Evolutionary conservation across 2,113 vertebrate genomes (phyloP).

Genomic region (Ploceus nigricollis): DNA sequence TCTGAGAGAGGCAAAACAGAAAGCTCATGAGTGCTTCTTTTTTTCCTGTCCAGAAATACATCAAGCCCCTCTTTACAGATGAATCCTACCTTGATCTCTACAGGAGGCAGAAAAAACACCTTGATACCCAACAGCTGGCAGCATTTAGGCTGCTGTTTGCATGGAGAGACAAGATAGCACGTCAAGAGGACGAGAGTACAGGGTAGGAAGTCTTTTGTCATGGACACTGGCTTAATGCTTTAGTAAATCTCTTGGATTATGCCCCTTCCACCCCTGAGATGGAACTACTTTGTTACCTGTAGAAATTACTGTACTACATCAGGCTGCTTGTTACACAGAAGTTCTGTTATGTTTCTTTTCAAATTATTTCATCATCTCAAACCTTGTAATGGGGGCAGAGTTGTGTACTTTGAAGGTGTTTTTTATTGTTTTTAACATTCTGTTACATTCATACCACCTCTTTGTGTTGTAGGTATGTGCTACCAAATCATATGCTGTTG

Average conservation of each 20-base stretch:
- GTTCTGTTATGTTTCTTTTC: neutral
- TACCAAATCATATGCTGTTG: constrained; percentile 95
- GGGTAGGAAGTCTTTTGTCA: constrained; percentile 74
- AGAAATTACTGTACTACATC: neutral
- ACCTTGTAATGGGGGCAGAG: neutral
- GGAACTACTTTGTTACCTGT: neutral
- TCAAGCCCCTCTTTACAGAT: constrained; percentile 91
- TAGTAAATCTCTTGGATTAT: neutral
- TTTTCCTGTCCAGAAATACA: constrained; percentile 81
- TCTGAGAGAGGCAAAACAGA: neutral
- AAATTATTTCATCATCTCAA: neutral
- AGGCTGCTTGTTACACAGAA: neutral
- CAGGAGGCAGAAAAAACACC: constrained; percentile 88
- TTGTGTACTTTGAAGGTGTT: neutral
- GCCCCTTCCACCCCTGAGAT: neutral
- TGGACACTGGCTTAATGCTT: neutral
- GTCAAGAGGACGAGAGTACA: constrained; percentile 92
- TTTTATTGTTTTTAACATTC: neutral
- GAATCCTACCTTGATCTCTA: constrained; percentile 93
- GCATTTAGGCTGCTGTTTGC: constrained; percentile 89
- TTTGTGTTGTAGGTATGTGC: constrained; percentile 78
- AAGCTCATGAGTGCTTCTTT: neutral
- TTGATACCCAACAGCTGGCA: constrained; percentile 90
- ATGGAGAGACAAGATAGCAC: constrained; percentile 91
- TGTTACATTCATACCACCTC: neutral